phyloP scores from a whole-genome alignment of 2,797 vertebrate species.

The Poecilia wingei region DNA sequence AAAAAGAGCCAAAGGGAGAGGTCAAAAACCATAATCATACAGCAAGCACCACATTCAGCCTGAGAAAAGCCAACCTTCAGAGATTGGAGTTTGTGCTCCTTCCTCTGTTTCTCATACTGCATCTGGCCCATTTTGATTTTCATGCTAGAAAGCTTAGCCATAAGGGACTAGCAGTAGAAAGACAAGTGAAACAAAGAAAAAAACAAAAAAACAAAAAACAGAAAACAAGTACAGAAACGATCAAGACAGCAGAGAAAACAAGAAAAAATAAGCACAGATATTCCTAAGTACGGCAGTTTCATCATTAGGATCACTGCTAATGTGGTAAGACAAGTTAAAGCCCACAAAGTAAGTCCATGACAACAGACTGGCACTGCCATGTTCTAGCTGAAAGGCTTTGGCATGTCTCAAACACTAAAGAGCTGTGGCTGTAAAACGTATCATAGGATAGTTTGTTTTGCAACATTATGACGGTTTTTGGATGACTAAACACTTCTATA shows the following conservation, averaged over 20 bases:
- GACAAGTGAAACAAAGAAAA: slow-evolving; percentile 68
- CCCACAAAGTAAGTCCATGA: neutral
- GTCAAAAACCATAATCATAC: slow-evolving; percentile 71
- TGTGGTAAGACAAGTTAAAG: neutral
- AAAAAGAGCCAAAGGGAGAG: slow-evolving; percentile 55
- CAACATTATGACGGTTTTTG: neutral
- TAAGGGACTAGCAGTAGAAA: slow-evolving; percentile 91
- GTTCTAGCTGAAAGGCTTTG: neutral
- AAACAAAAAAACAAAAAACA: slow-evolving; percentile 45
- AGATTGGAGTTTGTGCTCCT: slow-evolving; percentile 91
- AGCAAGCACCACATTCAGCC: slow-evolving; percentile 68
- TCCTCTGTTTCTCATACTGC: slow-evolving; percentile 98
- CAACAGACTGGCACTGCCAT: neutral
- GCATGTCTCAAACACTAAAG: neutral
- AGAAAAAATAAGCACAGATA: slow-evolving; percentile 24
- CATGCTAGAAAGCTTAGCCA: slow-evolving; percentile 99
- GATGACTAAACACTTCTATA: neutral
- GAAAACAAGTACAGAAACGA: slow-evolving; percentile 60
- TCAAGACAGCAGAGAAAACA: slow-evolving; percentile 35
- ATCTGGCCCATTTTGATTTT: slow-evolving; percentile 99
- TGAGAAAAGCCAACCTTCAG: slow-evolving; percentile 88
- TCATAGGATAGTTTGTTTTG: neutral
- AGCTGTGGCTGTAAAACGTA: neutral
- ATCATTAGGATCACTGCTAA: neutral
- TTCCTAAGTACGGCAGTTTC: neutral